Conservation (phyloP, 2,797 vertebrate species). For the Eulemur mongoz region DNA sequence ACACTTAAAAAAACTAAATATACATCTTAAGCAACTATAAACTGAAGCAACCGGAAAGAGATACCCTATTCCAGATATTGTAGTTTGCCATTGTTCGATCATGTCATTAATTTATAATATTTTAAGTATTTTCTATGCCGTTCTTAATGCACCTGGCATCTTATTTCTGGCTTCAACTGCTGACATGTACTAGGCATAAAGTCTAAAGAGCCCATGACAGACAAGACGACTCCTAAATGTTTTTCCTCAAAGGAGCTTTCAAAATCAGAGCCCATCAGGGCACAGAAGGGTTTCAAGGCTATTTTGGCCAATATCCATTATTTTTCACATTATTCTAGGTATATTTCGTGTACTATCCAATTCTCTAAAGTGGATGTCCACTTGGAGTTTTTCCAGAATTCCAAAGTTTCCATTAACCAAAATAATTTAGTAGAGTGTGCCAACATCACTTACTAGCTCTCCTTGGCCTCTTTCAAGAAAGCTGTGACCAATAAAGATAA, state of each 20-base stretch:
- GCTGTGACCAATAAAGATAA: background rate
- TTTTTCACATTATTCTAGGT: constrained; percentile 58
- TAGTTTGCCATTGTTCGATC: background rate
- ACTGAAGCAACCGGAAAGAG: background rate
- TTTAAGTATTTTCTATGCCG: constrained; percentile 54
- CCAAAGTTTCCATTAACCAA: constrained; percentile 43
- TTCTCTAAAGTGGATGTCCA: constrained; percentile 28
- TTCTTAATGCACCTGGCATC: constrained; percentile 52
- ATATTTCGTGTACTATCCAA: constrained; percentile 41
- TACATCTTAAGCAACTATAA: background rate
- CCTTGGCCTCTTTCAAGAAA: background rate
- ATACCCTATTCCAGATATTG: background rate
- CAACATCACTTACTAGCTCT: background rate
- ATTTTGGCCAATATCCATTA: constrained; percentile 64
- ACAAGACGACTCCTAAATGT: constrained; percentile 35
- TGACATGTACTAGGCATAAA: background rate
- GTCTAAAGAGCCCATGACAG: background rate
- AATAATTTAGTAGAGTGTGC: constrained; percentile 9
- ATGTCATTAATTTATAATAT: constrained; percentile 68
- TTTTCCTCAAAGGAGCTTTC: constrained; percentile 55
- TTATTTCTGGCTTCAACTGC: constrained; percentile 51
- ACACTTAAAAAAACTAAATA: constrained; percentile 34
- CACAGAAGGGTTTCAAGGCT: constrained; percentile 28
- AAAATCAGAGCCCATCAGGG: background rate
- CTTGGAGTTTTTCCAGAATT: constrained; percentile 57